Evolutionary conservation across 2,113 vertebrate species (phyloP), one percentile per base, ranked within the genome.

Genomic region (Balaeniceps rex): DNA sequence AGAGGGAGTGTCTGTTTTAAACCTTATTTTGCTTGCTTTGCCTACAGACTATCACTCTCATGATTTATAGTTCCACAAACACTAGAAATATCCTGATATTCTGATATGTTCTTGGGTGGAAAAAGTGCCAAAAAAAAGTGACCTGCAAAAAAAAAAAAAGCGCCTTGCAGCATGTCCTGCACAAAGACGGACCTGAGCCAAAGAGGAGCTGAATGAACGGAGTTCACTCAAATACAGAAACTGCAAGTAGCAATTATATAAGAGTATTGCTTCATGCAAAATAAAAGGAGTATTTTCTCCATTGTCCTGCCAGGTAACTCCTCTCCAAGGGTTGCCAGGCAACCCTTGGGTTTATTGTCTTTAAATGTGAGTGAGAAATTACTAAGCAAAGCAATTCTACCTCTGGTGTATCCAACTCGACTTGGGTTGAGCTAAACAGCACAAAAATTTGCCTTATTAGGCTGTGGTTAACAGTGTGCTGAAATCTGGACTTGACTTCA

Each of bases 401-500:
- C 13, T 55, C 34, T 19, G 36, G 36, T 58, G 16, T 44, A 19
- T 18, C 54, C 54, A 46, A 11, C 75, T 34, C 34, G 4, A 8
- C 66, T 49, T 19, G 1, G 38, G 34, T 19, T 21, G 34, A 61
- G 68, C 25, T 55, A 7, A 55, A 42, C 33, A 57, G 54, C 25
- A 3, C 4, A 23, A 49, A 64, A n/a, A 13, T 4, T 21, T 47
- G 40, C n/a, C 25, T 34, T 2, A 1, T 44, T 34, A 3, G 26
- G 2, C 16, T 40, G 36, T 6, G 66, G 44, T 57, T 24, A 64
- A 6, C 14, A 17, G 49, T 3, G 8, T 21, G 33, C 44, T 31
- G 60, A 29, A 19, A 46, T 15, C 26, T 11, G 80, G 88, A 25
- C 44, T 72, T 11, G 1, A 3, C 34, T 60, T 46, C 34, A 19